A percentile compares a stretch with the other conserved stretches of the same genome.
Conservation (phyloP, 2,888 invertebrate species). For the Quadroppia sp. region DNA sequence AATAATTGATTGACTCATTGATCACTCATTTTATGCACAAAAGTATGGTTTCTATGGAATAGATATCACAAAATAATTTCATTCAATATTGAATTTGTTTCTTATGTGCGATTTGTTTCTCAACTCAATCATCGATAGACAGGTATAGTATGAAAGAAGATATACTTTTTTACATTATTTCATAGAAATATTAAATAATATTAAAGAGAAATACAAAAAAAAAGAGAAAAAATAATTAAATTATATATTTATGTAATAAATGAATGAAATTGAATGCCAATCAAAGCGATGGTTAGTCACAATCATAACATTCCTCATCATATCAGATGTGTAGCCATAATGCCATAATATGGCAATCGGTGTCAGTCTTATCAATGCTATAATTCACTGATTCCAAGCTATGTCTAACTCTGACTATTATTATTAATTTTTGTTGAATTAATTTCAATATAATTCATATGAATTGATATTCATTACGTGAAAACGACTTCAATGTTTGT, state of each 20-base stretch:
- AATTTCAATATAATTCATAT: background rate
- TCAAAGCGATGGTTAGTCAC: background rate
- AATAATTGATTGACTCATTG: background rate
- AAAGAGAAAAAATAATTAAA: too few relatives aligned
- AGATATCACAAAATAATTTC: too few relatives aligned
- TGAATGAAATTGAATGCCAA: background rate
- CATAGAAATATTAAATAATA: too few relatives aligned
- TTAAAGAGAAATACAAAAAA: too few relatives aligned
- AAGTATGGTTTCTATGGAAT: too few relatives aligned
- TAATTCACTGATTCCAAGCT: too few relatives aligned
- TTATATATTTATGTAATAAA: too few relatives aligned
- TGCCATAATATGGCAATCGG: background rate
- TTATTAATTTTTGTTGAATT: slow-evolving; percentile 3
- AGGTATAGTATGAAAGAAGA: too few relatives aligned
- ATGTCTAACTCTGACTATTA: background rate
- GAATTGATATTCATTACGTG: background rate
- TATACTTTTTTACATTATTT: too few relatives aligned
- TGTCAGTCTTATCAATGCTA: background rate
- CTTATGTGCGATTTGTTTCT: background rate
- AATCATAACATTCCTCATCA: background rate
- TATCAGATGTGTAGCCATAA: background rate
- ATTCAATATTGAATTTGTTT: too few relatives aligned
- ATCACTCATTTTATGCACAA: too few relatives aligned
- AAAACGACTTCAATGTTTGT: background rate
- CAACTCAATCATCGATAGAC: too few relatives aligned